Percentiles rank a stretch among this genome's conserved stretches.
These are phyloP conservation scores for Vanessa cardui DNA, from an alignment of 2,888 invertebrate species.

Conservation along the genomic window DNA sequence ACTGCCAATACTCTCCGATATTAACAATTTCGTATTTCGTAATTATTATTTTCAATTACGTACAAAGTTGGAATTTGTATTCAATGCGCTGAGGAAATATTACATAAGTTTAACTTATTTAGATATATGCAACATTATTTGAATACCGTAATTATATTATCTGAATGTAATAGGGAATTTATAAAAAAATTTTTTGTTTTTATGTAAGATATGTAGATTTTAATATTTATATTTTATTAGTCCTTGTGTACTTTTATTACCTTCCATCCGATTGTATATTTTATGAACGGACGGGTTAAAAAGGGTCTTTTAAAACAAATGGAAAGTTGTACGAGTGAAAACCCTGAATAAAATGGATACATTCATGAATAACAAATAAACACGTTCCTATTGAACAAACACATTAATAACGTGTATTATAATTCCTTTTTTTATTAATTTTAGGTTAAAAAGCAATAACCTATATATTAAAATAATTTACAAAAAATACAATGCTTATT, in stretches of 20 bases:
- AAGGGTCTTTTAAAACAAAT: slow-evolving; percentile 23
- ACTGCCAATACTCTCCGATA: no score
- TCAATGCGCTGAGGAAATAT: no score
- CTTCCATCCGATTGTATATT: slow-evolving; percentile 21
- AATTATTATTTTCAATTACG: no score
- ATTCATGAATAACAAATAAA: slow-evolving; percentile 15
- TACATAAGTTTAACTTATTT: no score
- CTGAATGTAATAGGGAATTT: no score
- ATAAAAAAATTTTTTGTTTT: neutral
- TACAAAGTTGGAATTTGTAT: no score
- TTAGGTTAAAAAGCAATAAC: neutral
- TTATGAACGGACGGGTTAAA: slow-evolving; percentile 17
- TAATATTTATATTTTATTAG: slow-evolving; percentile 21
- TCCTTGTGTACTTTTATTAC: slow-evolving; percentile 25
- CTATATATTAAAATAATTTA: no score
- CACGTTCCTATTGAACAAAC: neutral
- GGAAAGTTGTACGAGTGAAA: slow-evolving; percentile 14
- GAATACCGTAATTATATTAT: no score
- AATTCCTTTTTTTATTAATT: neutral
- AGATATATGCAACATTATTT: no score
- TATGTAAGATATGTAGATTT: neutral
- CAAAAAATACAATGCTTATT: no score
- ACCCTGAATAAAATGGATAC: slow-evolving; percentile 19
- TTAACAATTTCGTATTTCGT: no score
- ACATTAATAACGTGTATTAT: neutral